A percentile compares a stretch with the other conserved stretches of the same genome.
These are phyloP conservation scores for Sebastes trivittatus DNA, from an alignment of 2,797 vertebrate species.

Conservation along the genomic window DNA sequence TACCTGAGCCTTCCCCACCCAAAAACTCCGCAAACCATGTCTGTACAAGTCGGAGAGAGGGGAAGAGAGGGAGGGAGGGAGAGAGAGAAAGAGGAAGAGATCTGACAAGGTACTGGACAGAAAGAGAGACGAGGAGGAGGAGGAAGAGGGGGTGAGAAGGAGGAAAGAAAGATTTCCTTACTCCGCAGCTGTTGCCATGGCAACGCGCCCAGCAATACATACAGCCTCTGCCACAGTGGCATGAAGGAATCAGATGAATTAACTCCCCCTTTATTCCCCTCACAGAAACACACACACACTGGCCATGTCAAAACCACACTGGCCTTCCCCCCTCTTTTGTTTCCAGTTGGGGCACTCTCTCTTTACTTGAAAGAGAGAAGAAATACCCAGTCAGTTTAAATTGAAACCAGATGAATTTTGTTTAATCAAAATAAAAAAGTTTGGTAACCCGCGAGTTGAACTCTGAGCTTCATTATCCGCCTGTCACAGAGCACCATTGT, in stretches of 20 bases:
- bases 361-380: constrained; percentile 23
- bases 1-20: constrained; percentile 84
- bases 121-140: constrained; percentile 10
- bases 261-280: constrained; percentile 15
- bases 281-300: constrained; percentile 25
- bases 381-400: constrained; percentile 56
- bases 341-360: constrained; percentile 55
- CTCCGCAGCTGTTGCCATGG: constrained; percentile 72
- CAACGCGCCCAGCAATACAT: constrained; percentile 68
- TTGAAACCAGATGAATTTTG: constrained; percentile 70
- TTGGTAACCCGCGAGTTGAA: constrained; percentile 33
- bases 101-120: constrained; percentile 68
- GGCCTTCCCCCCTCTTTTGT: constrained; percentile 48
- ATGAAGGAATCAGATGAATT: constrained; percentile 70
- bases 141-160: constrained; percentile 1
- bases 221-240: constrained; percentile 66
- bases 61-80: constrained; percentile 61
- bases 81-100: constrained; percentile 52
- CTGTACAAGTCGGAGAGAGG: constrained; percentile 83
- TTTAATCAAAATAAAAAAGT: constrained; percentile 61
- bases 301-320: constrained; percentile 41
- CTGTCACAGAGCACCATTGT: constrained; percentile 29
- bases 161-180: constrained; percentile 66
- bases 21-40: constrained; percentile 80
- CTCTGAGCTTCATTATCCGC: constrained; percentile 35